Evolutionary conservation across 2,888 invertebrate genomes (phyloP).

Genomic region (Pogonocherus hispidulus): DNA sequence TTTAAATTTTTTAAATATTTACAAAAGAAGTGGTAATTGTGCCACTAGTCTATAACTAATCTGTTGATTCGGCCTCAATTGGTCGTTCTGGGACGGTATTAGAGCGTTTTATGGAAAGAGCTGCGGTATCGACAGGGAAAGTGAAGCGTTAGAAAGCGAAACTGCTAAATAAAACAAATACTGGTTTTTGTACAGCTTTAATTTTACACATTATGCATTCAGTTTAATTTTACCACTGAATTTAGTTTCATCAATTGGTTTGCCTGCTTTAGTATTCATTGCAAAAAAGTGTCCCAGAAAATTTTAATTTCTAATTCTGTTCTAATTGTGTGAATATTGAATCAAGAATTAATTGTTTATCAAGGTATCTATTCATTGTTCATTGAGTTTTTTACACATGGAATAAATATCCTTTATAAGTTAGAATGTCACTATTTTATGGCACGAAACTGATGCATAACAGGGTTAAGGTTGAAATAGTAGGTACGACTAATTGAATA

Average conservation of each 20-base stretch:
- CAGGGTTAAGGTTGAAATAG: no score
- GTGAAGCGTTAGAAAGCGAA: conserved; percentile 17
- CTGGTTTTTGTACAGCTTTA: not conserved
- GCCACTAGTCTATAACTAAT: not conserved
- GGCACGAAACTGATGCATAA: no score
- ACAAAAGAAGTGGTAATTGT: not conserved
- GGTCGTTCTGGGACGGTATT: not conserved
- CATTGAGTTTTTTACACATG: no score
- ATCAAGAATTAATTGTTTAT: no score
- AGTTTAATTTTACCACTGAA: not conserved
- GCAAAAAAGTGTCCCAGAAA: not conserved
- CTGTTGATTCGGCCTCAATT: not conserved
- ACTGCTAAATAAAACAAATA: conserved; percentile 4
- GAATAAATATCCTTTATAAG: no score
- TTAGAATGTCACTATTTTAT: no score
- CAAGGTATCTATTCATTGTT: no score
- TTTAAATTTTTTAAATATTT: not conserved
- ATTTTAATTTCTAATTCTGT: not conserved
- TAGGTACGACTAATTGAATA: no score
- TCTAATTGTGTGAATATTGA: not conserved
- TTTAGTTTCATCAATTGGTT: not conserved
- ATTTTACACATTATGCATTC: not conserved
- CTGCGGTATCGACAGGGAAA: not conserved
- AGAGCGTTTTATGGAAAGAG: not conserved
- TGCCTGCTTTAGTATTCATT: not conserved